Conservation (phyloP, 1,140 invertebrate genomes). For the Diachasma alloeum region DNA sequence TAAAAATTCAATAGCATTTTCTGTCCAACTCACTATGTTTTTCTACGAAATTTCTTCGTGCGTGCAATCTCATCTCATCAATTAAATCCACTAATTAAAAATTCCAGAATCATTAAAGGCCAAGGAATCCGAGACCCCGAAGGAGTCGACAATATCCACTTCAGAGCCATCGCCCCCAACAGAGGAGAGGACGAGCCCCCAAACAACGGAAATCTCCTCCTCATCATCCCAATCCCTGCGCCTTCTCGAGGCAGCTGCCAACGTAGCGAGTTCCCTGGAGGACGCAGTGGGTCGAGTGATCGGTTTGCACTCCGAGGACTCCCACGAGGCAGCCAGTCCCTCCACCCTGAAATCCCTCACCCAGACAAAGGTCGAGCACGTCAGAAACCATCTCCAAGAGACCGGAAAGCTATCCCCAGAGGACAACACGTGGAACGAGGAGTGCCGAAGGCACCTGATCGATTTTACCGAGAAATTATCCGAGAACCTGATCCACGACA, state of each 20-base stretch:
- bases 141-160: not conserved
- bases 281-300: constrained; percentile 73
- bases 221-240: constrained; percentile 51
- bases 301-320: not conserved
- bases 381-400: not conserved
- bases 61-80: not conserved
- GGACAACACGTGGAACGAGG: constrained; percentile 69
- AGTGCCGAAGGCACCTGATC: constrained; percentile 73
- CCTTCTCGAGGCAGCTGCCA: constrained; percentile 72
- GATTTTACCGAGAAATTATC: constrained; percentile 81
- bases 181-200: not conserved
- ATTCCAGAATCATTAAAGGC: not conserved
- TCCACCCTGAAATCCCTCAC: not conserved
- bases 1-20: too few species aligned
- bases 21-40: too few species aligned
- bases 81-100: not conserved
- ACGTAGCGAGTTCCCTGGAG: constrained; percentile 73
- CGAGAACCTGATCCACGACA: constrained; percentile 78
- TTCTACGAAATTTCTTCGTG: too few species aligned
- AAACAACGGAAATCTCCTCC: not conserved
- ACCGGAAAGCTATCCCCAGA: constrained; percentile 38
- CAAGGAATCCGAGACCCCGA: not conserved
- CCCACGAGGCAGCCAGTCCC: not conserved
- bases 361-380: not conserved
- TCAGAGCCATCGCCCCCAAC: not conserved